Percentiles rank a stretch among this genome's conserved stretches.
phyloP scores from a whole-genome alignment of 2,797 vertebrate species.

The Lophotriccus pileatus region DNA sequence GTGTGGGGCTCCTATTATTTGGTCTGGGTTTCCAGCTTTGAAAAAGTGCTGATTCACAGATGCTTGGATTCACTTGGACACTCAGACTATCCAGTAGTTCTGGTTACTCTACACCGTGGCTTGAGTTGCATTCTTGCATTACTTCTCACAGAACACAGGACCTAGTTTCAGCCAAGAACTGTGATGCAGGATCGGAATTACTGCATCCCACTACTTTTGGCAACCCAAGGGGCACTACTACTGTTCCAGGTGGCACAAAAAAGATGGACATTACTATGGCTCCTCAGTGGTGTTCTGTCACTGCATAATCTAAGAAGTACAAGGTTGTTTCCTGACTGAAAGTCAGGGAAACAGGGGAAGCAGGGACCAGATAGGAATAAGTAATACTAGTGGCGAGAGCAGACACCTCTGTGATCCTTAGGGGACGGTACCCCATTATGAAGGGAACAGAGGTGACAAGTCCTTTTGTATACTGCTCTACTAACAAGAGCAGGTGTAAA shows the following conservation, averaged over 20 bases:
- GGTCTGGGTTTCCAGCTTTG: not conserved
- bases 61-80: not conserved
- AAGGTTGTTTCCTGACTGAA: not conserved
- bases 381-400: rapidly evolving
- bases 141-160: not conserved
- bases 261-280: not conserved
- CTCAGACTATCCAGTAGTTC: not conserved
- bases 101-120: not conserved
- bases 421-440: rapidly evolving
- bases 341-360: not conserved
- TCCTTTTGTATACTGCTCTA: not conserved
- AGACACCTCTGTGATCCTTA: not conserved
- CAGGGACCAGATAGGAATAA: not conserved
- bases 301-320: not conserved
- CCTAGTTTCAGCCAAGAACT: not conserved
- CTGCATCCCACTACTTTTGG: not conserved
- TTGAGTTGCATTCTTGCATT: not conserved
- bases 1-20: not conserved
- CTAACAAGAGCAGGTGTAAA: not conserved
- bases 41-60: not conserved
- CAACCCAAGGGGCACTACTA: not conserved
- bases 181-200: not conserved
- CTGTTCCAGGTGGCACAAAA: not conserved
- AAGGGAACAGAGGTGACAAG: not conserved
- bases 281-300: not conserved